Base-by-base conservation (phyloP, 2,888 invertebrate species). In the Trichopria drosophilae region DNA sequence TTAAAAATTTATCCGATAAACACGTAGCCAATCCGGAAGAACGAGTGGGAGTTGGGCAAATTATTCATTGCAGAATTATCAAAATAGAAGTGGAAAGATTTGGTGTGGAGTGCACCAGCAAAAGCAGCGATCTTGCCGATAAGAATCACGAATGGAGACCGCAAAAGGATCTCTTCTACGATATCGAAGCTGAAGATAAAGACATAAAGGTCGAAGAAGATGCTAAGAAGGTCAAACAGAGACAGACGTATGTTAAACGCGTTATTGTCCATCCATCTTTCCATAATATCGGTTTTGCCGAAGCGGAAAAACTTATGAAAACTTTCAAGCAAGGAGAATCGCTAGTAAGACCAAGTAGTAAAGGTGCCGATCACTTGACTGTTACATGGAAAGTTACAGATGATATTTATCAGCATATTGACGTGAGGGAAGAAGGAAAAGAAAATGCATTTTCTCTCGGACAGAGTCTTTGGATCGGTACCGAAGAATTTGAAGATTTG, bases 381-480 rank as follows among this genome's bases (percentile, higher is more conserved):
- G 93, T 96, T 2, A 98, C 98, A 0, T 99, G 99, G 99, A 99
- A 99, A 77, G 95, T 99, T 1, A 84, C 91, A 0, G 92, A 96
- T 39, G 88, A 87, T 18, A 89, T 99, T 60, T 91, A 91, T 70
- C 96, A 97, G 72, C 98, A 99, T 71, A 93, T 99, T 51, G 97
- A 97, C 72, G 87, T 99, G 0, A 81, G 88, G 37, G 99, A 99
- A 76, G 91, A 95, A 71, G 93, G 93, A 10, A 99, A 99, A 78
- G 90, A 93, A 69, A 97, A 98, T 72, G 89, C 91, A 0, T 99
- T 97, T 73, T 94, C 95, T 46, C 79, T 99, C 60, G 98, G 98
- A 42, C 84, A 85, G 66, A 82, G 81, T 70, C 80, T 98, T 9
- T 88, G 87, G 85, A 98, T 98, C 63, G 87, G 86, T 24, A 86